Percentiles rank a stretch among this genome's conserved stretches.
phyloP scores from a whole-genome alignment of 2,113 vertebrate genomes.

The Burhinus oedicnemus region DNA sequence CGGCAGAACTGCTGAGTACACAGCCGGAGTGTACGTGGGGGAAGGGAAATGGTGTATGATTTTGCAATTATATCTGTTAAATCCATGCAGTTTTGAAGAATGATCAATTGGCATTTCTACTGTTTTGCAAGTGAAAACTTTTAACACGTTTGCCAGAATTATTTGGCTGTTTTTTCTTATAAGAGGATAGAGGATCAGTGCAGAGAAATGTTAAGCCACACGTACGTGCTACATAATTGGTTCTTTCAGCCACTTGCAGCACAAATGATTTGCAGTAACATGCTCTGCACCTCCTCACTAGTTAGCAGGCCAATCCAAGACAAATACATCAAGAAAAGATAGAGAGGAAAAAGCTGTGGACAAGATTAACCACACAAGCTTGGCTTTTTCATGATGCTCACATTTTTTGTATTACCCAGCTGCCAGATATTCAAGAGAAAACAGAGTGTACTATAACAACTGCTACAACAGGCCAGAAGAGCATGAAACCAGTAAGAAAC shows the following conservation, averaged over 20 bases:
- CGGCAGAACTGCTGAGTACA: slow-evolving; percentile 57
- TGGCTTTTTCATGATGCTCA: slow-evolving; percentile 16
- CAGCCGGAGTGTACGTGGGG: background rate
- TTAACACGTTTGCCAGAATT: background rate
- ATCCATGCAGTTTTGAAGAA: slow-evolving; percentile 4
- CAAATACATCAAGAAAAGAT: background rate
- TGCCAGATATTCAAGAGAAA: slow-evolving; percentile 66
- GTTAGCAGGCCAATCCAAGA: slow-evolving; percentile 28
- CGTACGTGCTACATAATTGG: slow-evolving; percentile 9
- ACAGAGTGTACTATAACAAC: slow-evolving; percentile 56
- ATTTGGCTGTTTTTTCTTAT: background rate
- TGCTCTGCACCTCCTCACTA: background rate
- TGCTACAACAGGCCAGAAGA: slow-evolving; percentile 42
- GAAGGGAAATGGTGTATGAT: background rate
- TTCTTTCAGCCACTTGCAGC: background rate
- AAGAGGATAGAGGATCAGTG: background rate
- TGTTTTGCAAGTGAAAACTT: slow-evolving; percentile 20
- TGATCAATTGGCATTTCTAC: background rate
- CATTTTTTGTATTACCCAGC: slow-evolving; percentile 44
- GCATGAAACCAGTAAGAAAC: slow-evolving; percentile 68
- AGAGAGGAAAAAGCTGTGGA: slow-evolving; percentile 43
- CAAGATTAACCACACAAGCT: slow-evolving; percentile 38
- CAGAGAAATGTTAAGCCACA: slow-evolving; percentile 23
- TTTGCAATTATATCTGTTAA: background rate
- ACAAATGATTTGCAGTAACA: slow-evolving; percentile 3